phyloP scores from a whole-genome alignment of 2,888 invertebrate genomes.

The Rhingia rostrata region DNA sequence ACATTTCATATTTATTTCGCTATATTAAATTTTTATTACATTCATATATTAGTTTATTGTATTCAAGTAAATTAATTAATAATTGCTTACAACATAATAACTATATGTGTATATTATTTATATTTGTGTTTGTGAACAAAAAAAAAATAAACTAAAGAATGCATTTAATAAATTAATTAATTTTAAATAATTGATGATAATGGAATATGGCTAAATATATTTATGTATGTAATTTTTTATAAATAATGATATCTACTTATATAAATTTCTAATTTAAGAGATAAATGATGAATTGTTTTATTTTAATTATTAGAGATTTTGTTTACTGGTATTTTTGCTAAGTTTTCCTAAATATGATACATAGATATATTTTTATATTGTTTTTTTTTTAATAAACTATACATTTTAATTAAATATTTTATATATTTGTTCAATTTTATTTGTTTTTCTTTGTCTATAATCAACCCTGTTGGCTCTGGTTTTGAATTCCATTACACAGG shows the following conservation, averaged over 20 bases:
- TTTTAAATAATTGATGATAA: neutral
- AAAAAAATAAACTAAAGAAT: neutral
- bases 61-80: slow-evolving; percentile 5
- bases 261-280: neutral
- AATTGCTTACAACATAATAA: slow-evolving; percentile 11
- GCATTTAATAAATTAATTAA: neutral
- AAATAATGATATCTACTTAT: slow-evolving; percentile 2
- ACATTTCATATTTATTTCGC: slow-evolving; percentile 61
- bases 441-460: slow-evolving; percentile 43
- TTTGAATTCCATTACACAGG: slow-evolving; percentile 41
- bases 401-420: slow-evolving; percentile 40
- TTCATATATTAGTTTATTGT: slow-evolving; percentile 37
- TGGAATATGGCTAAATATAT: too few relatives aligned
- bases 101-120: neutral
- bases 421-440: slow-evolving; percentile 34
- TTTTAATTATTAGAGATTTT: slow-evolving; percentile 6
- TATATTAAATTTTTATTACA: slow-evolving; percentile 61
- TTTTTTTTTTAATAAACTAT: slow-evolving; percentile 23
- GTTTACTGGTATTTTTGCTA: slow-evolving; percentile 14
- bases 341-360: slow-evolving; percentile 16
- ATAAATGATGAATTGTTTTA: slow-evolving; percentile 15
- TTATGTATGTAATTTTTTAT: neutral
- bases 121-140: neutral
- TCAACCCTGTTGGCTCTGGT: slow-evolving; percentile 67
- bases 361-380: slow-evolving; percentile 5